Conservation (phyloP, 2,888 invertebrate species). For the Torymus auratus region DNA sequence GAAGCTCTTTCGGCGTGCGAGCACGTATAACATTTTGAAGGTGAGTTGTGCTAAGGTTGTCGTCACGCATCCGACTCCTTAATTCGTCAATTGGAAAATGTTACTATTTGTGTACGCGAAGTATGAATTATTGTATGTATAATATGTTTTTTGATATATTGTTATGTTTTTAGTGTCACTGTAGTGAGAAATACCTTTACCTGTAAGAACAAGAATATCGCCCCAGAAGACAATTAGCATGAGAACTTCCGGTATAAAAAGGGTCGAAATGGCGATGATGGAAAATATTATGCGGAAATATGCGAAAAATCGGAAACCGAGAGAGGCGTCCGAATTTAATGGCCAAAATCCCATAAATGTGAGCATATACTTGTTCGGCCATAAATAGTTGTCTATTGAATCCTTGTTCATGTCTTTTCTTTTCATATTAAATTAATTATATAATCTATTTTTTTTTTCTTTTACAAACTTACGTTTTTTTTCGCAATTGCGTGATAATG, state of each 20-base stretch:
- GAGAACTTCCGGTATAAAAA: slow-evolving; percentile 60
- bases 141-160: no score
- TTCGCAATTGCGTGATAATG: no score
- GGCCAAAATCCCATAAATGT: slow-evolving; percentile 58
- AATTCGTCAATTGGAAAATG: no score
- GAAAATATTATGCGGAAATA: slow-evolving; percentile 55
- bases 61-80: slow-evolving; percentile 55
- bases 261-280: slow-evolving; percentile 49
- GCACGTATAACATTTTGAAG: slow-evolving; percentile 60
- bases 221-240: slow-evolving; percentile 55
- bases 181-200: slow-evolving; percentile 53
- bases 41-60: slow-evolving; percentile 50
- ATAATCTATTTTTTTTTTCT: no score
- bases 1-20: slow-evolving; percentile 32
- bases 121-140: no score
- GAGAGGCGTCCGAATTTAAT: not conserved
- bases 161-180: no score
- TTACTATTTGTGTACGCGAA: no score
- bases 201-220: slow-evolving; percentile 57
- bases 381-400: slow-evolving; percentile 58
- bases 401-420: no score
- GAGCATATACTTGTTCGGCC: slow-evolving; percentile 59
- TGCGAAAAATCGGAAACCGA: slow-evolving; percentile 27
- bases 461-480: no score
- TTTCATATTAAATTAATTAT: no score